These are phyloP conservation scores for Odontesthes bonariensis DNA, from an alignment of 2,113 vertebrate species.

Conservation along the genomic window DNA sequence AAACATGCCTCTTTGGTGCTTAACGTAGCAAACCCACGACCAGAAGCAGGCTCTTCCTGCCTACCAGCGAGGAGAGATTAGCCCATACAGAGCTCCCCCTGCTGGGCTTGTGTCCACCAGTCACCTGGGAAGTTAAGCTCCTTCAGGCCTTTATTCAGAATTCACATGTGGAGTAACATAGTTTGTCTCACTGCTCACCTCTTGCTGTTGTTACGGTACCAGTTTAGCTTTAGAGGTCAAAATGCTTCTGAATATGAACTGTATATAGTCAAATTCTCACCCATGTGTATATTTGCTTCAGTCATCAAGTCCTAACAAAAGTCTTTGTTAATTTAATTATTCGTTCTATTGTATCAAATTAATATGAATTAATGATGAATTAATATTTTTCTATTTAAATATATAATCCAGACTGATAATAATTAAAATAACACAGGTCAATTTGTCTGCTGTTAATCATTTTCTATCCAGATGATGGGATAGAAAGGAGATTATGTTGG, in stretches of 20 bases:
- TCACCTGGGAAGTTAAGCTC: not conserved
- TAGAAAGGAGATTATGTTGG: not conserved
- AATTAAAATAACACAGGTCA: no score
- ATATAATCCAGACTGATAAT: no score
- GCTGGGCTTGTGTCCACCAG: not conserved
- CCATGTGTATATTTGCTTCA: slow-evolving; percentile 46
- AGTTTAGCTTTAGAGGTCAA: slow-evolving; percentile 37
- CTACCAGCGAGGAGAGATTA: slow-evolving; percentile 32
- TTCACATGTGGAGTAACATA: not conserved
- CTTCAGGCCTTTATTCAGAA: not conserved
- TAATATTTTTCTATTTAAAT: no score
- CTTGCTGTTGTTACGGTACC: slow-evolving; percentile 3
- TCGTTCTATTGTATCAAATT: slow-evolving; percentile 21
- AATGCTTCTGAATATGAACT: slow-evolving; percentile 15
- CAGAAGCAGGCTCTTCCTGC: not conserved
- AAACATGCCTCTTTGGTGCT: not conserved
- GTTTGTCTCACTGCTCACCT: not conserved
- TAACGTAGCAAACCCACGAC: not conserved
- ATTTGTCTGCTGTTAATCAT: not conserved
- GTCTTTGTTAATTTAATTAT: slow-evolving; percentile 51
- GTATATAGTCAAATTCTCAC: slow-evolving; percentile 52
- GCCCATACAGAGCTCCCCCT: not conserved
- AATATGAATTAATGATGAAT: no score
- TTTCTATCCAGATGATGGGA: not conserved
- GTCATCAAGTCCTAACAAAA: slow-evolving; percentile 20